These are phyloP conservation scores for Drosophila paranaensis DNA, from an alignment of 2,888 invertebrate genomes.

Conservation along the genomic window DNA sequence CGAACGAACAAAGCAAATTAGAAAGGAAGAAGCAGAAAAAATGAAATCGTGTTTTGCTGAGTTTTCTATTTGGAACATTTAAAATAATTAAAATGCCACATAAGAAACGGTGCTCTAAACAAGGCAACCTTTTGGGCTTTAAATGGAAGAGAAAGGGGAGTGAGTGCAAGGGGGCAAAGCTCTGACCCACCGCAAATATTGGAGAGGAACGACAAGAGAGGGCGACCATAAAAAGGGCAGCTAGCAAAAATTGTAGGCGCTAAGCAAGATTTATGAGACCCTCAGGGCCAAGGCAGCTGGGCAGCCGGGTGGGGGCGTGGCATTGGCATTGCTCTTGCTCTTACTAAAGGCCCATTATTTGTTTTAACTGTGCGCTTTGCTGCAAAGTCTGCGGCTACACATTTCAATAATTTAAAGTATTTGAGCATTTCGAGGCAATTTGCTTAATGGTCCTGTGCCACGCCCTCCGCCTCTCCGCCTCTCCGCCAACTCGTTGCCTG, in stretches of 20 bases:
- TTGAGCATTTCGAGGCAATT: conserved; percentile 69
- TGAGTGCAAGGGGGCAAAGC: not conserved
- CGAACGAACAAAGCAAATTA: not conserved
- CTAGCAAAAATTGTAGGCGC: conserved; percentile 43
- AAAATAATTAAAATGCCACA: conserved; percentile 71
- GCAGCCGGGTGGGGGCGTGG: conserved; percentile 38
- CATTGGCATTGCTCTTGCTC: conserved; percentile 53
- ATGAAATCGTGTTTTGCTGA: conserved; percentile 29
- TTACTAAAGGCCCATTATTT: conserved; percentile 52
- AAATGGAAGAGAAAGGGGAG: not conserved
- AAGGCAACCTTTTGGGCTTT: conserved; percentile 13
- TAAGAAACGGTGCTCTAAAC: conserved; percentile 37
- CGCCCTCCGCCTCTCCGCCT: not conserved
- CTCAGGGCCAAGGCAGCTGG: conserved; percentile 29
- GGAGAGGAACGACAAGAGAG: conserved; percentile 25
- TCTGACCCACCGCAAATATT: conserved; percentile 51
- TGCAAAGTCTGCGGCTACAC: conserved; percentile 46
- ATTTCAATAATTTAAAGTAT: conserved; percentile 78
- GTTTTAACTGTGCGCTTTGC: conserved; percentile 57
- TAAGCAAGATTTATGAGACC: conserved; percentile 77
- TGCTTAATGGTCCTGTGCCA: conserved; percentile 64
- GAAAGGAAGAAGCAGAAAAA: not conserved
- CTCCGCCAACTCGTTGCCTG: not conserved
- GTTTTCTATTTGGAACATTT: conserved; percentile 56
- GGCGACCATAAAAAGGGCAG: conserved; percentile 31